Evolutionary conservation across 2,888 invertebrate genomes (phyloP).

Genomic region (Drosophila prostipennis): DNA sequence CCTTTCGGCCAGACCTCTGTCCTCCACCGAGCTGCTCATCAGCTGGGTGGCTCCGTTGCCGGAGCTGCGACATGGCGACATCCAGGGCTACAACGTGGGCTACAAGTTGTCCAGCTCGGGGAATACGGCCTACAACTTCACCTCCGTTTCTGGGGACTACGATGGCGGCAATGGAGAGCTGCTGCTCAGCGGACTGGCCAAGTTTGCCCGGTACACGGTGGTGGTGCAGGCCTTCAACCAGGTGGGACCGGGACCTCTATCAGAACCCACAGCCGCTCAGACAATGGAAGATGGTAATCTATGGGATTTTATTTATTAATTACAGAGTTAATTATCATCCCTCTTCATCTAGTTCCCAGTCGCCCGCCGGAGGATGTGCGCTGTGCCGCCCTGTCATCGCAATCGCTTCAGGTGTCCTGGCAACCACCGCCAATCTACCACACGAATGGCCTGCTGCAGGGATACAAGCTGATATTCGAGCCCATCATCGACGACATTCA

Average conservation of each 20-base stretch:
- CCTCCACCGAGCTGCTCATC: slow-evolving; percentile 89
- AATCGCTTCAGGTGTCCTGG: slow-evolving; percentile 92
- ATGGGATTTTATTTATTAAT: not conserved
- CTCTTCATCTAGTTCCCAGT: slow-evolving; percentile 87
- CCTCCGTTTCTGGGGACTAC: slow-evolving; percentile 88
- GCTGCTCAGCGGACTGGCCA: slow-evolving; percentile 87
- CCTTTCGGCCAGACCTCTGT: slow-evolving; percentile 88
- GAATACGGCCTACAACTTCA: slow-evolving; percentile 87
- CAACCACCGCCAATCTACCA: slow-evolving; percentile 90
- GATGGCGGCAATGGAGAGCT: slow-evolving; percentile 89
- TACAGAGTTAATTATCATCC: not conserved
- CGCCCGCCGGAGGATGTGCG: slow-evolving; percentile 91
- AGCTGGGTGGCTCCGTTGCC: slow-evolving; percentile 90
- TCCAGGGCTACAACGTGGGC: slow-evolving; percentile 90
- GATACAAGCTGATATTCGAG: slow-evolving; percentile 89
- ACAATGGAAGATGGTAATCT: slow-evolving; percentile 90
- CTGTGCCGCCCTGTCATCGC: slow-evolving; percentile 90
- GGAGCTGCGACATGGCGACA: slow-evolving; percentile 90
- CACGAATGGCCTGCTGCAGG: slow-evolving; percentile 91
- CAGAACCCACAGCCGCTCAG: slow-evolving; percentile 88
- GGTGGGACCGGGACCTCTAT: slow-evolving; percentile 89
- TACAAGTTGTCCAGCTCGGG: slow-evolving; percentile 84
- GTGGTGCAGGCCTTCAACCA: slow-evolving; percentile 91
- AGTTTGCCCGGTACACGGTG: slow-evolving; percentile 88
- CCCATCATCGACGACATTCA: slow-evolving; percentile 86